phyloP scores from a whole-genome alignment of 1,140 invertebrate genomes.

The Macrobrachium nipponense region DNA sequence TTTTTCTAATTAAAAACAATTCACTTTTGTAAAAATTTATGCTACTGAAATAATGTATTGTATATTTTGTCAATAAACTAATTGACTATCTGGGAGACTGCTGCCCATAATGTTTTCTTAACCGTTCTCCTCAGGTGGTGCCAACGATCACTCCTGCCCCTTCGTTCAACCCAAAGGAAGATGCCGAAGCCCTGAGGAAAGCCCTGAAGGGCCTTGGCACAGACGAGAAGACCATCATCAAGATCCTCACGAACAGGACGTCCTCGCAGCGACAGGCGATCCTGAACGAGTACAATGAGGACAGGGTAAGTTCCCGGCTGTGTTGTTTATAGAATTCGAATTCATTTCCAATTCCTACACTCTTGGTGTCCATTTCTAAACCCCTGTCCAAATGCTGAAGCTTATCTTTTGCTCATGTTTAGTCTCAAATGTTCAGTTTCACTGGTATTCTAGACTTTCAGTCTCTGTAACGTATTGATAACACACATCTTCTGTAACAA shows the following conservation, averaged over 20 bases:
- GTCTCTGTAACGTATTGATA: too few relatives aligned
- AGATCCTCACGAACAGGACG: conserved; percentile 70
- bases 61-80: too few relatives aligned
- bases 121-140: neutral
- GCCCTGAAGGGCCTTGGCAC: conserved; percentile 80
- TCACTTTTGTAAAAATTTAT: too few relatives aligned
- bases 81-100: too few relatives aligned
- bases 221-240: conserved; percentile 67
- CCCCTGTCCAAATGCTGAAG: too few relatives aligned
- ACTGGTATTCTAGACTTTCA: too few relatives aligned
- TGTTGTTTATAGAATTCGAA: neutral
- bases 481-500: too few relatives aligned
- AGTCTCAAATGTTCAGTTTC: too few relatives aligned
- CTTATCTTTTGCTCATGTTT: too few relatives aligned
- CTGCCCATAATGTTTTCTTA: too few relatives aligned
- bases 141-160: conserved; percentile 12
- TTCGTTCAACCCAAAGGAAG: conserved; percentile 87
- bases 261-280: conserved; percentile 92
- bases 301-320: conserved; percentile 21
- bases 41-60: too few relatives aligned
- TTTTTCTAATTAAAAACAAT: too few relatives aligned
- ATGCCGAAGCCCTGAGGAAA: conserved; percentile 87
- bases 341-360: neutral
- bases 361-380: neutral
- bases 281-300: conserved; percentile 31